Evolutionary conservation across 2,888 invertebrate genomes (phyloP).

Genomic region (Baccha elongata): DNA sequence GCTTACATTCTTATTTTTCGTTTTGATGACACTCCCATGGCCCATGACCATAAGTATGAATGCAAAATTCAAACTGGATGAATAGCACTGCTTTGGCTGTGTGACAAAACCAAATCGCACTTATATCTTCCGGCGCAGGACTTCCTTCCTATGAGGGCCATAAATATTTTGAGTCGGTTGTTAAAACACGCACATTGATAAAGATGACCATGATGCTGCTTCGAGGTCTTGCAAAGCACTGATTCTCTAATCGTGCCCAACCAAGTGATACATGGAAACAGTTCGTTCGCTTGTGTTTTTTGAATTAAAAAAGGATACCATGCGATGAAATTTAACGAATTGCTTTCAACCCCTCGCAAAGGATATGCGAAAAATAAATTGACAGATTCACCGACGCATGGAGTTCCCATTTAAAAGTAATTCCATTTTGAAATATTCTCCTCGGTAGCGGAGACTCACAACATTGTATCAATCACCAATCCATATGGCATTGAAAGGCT

Average conservation of each 20-base stretch:
- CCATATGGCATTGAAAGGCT: conserved; percentile 52
- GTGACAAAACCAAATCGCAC: conserved; percentile 69
- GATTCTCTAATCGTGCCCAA: neutral
- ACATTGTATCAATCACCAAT: conserved; percentile 67
- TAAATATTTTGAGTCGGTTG: neutral
- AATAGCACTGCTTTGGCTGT: conserved; percentile 58
- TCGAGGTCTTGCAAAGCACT: neutral
- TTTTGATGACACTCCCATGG: conserved; percentile 7
- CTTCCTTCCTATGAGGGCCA: conserved; percentile 26
- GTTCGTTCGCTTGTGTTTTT: conserved; percentile 57
- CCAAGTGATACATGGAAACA: conserved; percentile 54
- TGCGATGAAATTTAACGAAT: conserved; percentile 43
- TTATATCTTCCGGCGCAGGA: conserved; percentile 67
- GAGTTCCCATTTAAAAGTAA: conserved; percentile 68
- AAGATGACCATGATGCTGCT: too few relatives aligned
- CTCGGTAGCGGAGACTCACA: conserved; percentile 35
- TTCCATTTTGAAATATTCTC: conserved; percentile 67
- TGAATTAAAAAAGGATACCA: conserved; percentile 44
- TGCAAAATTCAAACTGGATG: conserved; percentile 59
- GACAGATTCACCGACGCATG: conserved; percentile 63
- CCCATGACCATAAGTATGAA: neutral
- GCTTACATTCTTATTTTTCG: conserved; percentile 17
- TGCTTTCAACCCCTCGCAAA: conserved; percentile 19
- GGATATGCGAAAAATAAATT: conserved; percentile 59
- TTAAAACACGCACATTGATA: neutral